Conservation (phyloP, 1,140 invertebrate species). For the Euglossa dilemma region DNA sequence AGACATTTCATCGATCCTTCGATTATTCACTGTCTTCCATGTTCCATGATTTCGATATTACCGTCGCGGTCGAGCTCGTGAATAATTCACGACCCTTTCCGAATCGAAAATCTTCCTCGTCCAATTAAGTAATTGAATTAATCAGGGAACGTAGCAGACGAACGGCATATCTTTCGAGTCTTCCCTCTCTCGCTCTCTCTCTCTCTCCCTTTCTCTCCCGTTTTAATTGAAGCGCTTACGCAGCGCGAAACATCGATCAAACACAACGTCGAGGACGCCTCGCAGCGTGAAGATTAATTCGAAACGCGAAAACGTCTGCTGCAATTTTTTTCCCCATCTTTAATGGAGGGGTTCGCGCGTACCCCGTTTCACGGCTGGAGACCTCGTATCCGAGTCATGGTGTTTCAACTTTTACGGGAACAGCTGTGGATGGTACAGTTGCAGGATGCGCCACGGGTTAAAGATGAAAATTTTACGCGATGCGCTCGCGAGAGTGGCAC, state of each 20-base stretch:
- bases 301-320: not conserved
- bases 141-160: not conserved
- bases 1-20: not conserved
- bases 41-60: constrained; percentile 4
- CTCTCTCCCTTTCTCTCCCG: too few species aligned
- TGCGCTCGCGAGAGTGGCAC: not conserved
- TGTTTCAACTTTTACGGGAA: constrained; percentile 1
- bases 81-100: constrained; percentile 25
- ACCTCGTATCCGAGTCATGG: not conserved
- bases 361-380: not conserved
- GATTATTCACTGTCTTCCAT: not conserved
- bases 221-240: not conserved
- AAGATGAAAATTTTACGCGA: constrained; percentile 4
- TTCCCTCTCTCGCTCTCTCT: not conserved
- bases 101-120: constrained; percentile 19
- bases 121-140: constrained; percentile 37
- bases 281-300: not conserved
- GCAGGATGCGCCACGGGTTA: not conserved
- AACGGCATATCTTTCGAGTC: not conserved
- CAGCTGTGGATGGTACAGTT: not conserved
- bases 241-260: not conserved
- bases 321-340: not conserved
- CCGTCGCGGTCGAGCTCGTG: not conserved
- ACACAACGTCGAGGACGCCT: not conserved
- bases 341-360: not conserved